phyloP scores from a whole-genome alignment of 2,888 invertebrate genomes.

The Lysandra coridon region DNA sequence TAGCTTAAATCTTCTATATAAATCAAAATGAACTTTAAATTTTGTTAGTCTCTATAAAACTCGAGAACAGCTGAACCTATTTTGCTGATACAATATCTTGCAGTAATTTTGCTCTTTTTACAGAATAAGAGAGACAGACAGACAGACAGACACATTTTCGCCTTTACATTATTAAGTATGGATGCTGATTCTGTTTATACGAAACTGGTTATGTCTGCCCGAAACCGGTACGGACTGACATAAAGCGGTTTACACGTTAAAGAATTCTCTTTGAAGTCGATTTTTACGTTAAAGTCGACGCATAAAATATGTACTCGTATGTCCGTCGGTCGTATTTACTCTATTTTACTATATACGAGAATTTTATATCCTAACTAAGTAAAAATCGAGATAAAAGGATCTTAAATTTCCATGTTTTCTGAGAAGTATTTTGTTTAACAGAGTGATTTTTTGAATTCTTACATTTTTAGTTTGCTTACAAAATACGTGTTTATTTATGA shows the following conservation, averaged over 20 bases:
- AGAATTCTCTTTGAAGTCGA: conserved; percentile 16
- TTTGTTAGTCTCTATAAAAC: too few relatives aligned
- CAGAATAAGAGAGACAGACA: too few relatives aligned
- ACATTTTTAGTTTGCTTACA: too few relatives aligned
- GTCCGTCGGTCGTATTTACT: neutral
- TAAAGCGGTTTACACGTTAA: conserved; percentile 4
- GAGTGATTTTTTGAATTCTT: too few relatives aligned
- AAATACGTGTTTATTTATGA: too few relatives aligned
- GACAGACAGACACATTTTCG: too few relatives aligned
- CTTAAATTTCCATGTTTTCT: neutral
- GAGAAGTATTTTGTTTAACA: neutral
- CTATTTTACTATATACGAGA: neutral
- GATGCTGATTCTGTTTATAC: neutral
- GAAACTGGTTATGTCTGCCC: neutral
- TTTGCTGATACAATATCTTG: too few relatives aligned
- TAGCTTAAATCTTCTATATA: neutral
- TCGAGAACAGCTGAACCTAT: too few relatives aligned
- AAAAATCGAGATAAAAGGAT: neutral
- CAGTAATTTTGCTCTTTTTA: too few relatives aligned
- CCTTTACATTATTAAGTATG: too few relatives aligned
- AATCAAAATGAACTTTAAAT: too few relatives aligned
- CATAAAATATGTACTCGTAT: conserved; percentile 16
- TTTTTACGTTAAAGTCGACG: neutral
- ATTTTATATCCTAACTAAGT: neutral
- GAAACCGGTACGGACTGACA: neutral